Percentiles rank a stretch among this genome's conserved stretches.
These are phyloP conservation scores for Rhinichthys klamathensis DNA, from an alignment of 2,113 vertebrate species.

Conservation along the genomic window DNA sequence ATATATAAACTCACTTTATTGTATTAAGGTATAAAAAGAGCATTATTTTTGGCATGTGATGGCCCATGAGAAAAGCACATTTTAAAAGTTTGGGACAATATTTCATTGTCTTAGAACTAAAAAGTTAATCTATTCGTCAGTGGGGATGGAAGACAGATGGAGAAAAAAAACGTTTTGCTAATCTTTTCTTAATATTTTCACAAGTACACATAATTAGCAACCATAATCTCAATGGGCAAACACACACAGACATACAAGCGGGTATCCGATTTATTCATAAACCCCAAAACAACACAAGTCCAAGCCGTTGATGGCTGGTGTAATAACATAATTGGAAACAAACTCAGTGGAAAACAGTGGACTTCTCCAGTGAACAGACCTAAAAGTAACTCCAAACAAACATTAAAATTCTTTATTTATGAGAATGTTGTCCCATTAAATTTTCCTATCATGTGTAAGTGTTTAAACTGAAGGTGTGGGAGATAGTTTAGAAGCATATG, in stretches of 20 bases:
- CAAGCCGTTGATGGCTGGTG: not conserved
- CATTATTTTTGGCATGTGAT: not conserved
- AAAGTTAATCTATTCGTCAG: not conserved
- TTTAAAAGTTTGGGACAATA: not conserved
- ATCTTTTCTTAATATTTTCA: not conserved
- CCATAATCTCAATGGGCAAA: not conserved
- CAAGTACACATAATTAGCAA: not conserved
- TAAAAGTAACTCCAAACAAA: slow-evolving; percentile 37
- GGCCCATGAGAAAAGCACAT: not conserved
- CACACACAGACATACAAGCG: not conserved
- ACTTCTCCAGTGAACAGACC: not conserved
- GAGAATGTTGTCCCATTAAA: not conserved
- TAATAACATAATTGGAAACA: slow-evolving; percentile 33
- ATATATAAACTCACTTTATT: not conserved
- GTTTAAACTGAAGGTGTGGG: not conserved
- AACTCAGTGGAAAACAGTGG: too few species aligned
- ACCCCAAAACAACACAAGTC: not conserved
- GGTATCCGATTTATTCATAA: not conserved
- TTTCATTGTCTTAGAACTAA: not conserved
- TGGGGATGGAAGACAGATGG: not conserved
- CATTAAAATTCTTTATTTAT: slow-evolving; percentile 9
- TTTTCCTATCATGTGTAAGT: not conserved
- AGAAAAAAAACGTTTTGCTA: not conserved
- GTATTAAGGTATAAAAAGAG: not conserved
- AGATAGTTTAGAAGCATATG: slow-evolving; percentile 2